Conservation (phyloP, 2,797 vertebrate species). For the Falco cherrug region DNA sequence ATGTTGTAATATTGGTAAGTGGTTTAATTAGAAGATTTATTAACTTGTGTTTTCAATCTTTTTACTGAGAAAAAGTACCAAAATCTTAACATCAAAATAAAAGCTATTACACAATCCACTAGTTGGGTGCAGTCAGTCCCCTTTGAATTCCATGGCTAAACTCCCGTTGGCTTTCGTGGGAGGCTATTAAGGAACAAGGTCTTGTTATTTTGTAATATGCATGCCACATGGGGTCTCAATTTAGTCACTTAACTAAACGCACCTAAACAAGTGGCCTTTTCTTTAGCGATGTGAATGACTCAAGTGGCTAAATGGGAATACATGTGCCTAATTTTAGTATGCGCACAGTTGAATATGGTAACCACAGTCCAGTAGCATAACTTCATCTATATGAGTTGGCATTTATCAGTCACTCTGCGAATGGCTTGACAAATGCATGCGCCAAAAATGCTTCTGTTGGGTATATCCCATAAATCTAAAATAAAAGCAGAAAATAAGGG, state of each 20-base stretch:
- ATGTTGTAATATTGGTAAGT: slow-evolving; percentile 51
- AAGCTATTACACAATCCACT: slow-evolving; percentile 45
- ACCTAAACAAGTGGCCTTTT: slow-evolving; percentile 5
- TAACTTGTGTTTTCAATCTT: slow-evolving; percentile 47
- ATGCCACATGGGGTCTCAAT: slow-evolving; percentile 2
- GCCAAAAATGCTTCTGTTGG: neutral
- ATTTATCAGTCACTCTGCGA: neutral
- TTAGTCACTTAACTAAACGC: slow-evolving; percentile 34
- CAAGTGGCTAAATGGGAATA: neutral
- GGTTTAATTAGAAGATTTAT: slow-evolving; percentile 45
- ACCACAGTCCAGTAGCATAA: neutral
- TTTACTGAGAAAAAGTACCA: slow-evolving; percentile 20
- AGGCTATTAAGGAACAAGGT: neutral
- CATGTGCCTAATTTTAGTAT: neutral
- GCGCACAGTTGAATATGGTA: neutral
- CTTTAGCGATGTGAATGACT: neutral
- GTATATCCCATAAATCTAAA: neutral
- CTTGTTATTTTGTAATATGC: slow-evolving; percentile 30
- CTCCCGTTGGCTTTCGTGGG: slow-evolving; percentile 1
- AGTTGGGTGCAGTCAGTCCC: neutral
- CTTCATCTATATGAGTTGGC: neutral
- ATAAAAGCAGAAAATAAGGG: neutral
- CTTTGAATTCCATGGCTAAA: slow-evolving; percentile 47
- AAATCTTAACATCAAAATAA: slow-evolving; percentile 45
- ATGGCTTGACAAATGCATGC: neutral